Conservation (phyloP, 1,140 invertebrate species). For the Neodiprion virginianus region DNA sequence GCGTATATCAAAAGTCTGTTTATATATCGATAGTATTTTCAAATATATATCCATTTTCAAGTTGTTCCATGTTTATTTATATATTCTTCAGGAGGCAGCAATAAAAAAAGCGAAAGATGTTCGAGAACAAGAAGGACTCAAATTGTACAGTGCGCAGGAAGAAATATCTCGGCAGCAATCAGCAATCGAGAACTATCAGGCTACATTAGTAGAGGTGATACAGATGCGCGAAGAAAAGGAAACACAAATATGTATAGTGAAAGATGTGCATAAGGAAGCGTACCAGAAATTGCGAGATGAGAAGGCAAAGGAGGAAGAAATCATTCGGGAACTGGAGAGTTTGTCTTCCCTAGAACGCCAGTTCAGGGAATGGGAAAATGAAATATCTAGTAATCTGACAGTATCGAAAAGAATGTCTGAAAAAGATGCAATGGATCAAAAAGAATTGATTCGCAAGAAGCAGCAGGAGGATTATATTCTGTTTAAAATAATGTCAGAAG, state of each 20-base stretch:
- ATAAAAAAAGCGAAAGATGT: slow-evolving; percentile 56
- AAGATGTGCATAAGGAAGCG: slow-evolving; percentile 51
- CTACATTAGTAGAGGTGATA: slow-evolving; percentile 53
- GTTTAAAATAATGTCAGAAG: slow-evolving; percentile 61
- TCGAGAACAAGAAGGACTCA: slow-evolving; percentile 55
- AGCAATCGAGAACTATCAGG: slow-evolving; percentile 59
- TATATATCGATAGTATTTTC: slow-evolving; percentile 18
- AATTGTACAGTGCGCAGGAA: slow-evolving; percentile 60
- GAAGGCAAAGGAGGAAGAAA: slow-evolving; percentile 50
- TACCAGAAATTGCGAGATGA: slow-evolving; percentile 48
- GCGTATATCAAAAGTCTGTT: slow-evolving; percentile 34
- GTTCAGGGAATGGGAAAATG: slow-evolving; percentile 61
- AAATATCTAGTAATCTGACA: slow-evolving; percentile 58
- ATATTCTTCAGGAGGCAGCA: slow-evolving; percentile 42
- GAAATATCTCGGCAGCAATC: slow-evolving; percentile 62
- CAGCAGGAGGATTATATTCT: slow-evolving; percentile 63
- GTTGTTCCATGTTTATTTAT: slow-evolving; percentile 8
- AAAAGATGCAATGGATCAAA: slow-evolving; percentile 59
- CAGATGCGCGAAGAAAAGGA: slow-evolving; percentile 54
- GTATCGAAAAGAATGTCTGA: slow-evolving; percentile 62
- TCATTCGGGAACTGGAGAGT: slow-evolving; percentile 55
- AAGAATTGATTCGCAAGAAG: slow-evolving; percentile 60
- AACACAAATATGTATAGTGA: slow-evolving; percentile 40
- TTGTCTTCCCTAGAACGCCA: slow-evolving; percentile 53
- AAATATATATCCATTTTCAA: slow-evolving; percentile 15